A percentile compares a stretch with the other conserved stretches of the same genome.
phyloP scores from a whole-genome alignment of 2,888 invertebrate genomes.

The Acronicta psi region DNA sequence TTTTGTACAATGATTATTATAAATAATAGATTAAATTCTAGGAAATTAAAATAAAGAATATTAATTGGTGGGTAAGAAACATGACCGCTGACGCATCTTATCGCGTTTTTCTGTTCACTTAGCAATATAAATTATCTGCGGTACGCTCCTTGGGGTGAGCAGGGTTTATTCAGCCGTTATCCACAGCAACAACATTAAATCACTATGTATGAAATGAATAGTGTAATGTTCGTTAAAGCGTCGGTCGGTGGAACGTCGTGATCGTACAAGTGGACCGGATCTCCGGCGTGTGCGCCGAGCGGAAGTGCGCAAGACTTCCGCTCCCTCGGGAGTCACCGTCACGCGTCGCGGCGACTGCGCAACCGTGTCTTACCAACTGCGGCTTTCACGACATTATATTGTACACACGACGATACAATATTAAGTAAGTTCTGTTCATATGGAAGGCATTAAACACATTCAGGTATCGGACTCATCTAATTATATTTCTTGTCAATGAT shows the following conservation, averaged over 20 bases:
- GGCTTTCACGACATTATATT: conserved; percentile 68
- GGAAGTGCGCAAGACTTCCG: conserved; percentile 87
- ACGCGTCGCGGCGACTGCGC: conserved; percentile 73
- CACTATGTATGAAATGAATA: conserved; percentile 15
- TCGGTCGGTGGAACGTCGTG: conserved; percentile 62
- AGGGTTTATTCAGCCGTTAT: no score
- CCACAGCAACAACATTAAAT: not conserved
- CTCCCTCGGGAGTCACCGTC: conserved; percentile 83
- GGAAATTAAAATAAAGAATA: no score
- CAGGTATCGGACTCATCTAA: conserved; percentile 6
- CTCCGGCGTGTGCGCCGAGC: conserved; percentile 79
- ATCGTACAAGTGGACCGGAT: conserved; percentile 78
- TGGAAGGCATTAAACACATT: conserved; percentile 19
- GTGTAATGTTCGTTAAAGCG: conserved; percentile 41
- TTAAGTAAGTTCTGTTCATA: conserved; percentile 29
- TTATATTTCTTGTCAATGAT: conserved; percentile 14
- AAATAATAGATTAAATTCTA: no score
- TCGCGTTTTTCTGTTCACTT: no score
- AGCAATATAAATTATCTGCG: no score
- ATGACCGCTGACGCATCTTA: no score
- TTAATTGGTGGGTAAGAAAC: no score
- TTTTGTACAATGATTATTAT: no score
- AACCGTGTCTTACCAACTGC: conserved; percentile 70
- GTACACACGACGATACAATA: conserved; percentile 39
- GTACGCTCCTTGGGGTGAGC: no score